A percentile compares a stretch with the other conserved stretches of the same genome.
Evolutionary conservation across 2,888 invertebrate genomes (phyloP).

Genomic region (Lasioglossum malachurum): DNA sequence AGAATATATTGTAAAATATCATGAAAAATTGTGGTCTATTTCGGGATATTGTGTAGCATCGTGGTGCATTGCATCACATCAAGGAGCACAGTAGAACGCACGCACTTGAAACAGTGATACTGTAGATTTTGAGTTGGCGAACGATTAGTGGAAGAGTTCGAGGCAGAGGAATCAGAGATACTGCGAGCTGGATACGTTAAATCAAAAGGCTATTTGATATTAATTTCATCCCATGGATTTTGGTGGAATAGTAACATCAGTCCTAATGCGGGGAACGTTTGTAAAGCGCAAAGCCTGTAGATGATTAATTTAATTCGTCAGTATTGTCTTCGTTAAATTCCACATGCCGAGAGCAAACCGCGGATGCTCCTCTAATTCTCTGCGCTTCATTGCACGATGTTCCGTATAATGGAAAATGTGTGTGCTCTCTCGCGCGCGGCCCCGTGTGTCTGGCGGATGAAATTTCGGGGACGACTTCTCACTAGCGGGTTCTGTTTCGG

Average conservation of each 20-base stretch:
- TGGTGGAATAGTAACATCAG: neutral
- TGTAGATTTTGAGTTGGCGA: neutral
- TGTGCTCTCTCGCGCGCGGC: neutral
- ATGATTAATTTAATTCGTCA: constrained; percentile 35
- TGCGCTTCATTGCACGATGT: constrained; percentile 28
- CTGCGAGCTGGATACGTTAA: neutral
- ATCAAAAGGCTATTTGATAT: neutral
- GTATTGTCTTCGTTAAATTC: constrained; percentile 39
- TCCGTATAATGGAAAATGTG: constrained; percentile 20
- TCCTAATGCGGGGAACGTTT: neutral
- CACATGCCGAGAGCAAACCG: constrained; percentile 19
- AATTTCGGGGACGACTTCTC: constrained; percentile 42
- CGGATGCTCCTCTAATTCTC: constrained; percentile 37
- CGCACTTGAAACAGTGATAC: neutral
- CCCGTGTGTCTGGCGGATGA: constrained; percentile 27
- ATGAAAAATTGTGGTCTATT: neutral
- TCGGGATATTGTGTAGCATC: neutral
- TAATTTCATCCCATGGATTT: neutral
- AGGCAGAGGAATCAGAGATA: neutral
- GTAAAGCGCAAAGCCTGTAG: neutral
- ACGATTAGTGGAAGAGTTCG: neutral
- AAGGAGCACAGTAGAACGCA: neutral
- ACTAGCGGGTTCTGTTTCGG: constrained; percentile 43
- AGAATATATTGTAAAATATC: neutral
- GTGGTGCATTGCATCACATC: neutral